Conservation (phyloP, 2,113 vertebrate species). For the Lophotis ruficrista region DNA sequence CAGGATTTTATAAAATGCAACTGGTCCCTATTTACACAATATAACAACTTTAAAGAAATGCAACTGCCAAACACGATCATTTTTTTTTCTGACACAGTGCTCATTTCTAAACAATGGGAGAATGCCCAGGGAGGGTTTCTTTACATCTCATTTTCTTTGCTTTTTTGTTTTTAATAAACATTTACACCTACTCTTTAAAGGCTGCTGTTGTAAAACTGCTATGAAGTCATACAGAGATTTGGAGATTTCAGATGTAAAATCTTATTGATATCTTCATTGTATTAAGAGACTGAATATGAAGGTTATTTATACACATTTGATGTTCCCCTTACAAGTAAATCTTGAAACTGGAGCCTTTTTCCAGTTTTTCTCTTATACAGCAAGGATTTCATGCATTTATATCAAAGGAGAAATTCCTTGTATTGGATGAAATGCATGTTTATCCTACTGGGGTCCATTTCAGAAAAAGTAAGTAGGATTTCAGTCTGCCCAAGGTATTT, state of each 20-base stretch:
- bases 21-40: not conserved
- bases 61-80: not conserved
- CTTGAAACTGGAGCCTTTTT: not conserved
- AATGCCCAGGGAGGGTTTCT: not conserved
- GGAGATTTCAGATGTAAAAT: not conserved
- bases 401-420: not conserved
- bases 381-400: not conserved
- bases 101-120: not conserved
- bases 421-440: not conserved
- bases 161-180: not conserved
- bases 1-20: conserved; percentile 5
- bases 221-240: not conserved
- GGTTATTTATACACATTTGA: not conserved
- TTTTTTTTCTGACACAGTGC: not conserved
- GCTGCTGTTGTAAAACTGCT: not conserved
- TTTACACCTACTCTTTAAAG: not conserved
- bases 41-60: not conserved
- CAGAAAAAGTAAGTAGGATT: not conserved
- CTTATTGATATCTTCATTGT: not conserved
- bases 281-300: not conserved
- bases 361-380: not conserved
- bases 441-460: not conserved
- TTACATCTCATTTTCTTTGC: not conserved
- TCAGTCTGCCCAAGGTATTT: not conserved
- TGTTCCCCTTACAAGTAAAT: not conserved